Evolutionary conservation across 2,797 vertebrate species (phyloP).

Genomic region (Ibycter americanus): DNA sequence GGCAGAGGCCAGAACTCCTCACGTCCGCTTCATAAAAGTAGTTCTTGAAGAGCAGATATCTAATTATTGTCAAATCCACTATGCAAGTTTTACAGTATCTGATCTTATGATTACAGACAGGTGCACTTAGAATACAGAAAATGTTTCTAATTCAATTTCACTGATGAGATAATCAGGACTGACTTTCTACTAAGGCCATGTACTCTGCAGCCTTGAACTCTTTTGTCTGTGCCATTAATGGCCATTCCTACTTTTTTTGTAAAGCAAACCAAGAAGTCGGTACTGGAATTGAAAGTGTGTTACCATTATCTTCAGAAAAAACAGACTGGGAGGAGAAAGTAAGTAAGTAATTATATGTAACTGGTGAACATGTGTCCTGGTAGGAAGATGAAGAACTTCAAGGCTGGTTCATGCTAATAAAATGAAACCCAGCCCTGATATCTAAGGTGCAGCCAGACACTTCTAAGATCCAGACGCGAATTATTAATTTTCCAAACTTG

Average conservation of each 20-base stretch:
- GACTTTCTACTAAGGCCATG: background rate
- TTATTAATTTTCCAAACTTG: background rate
- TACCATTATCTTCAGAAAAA: background rate
- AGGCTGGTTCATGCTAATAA: background rate
- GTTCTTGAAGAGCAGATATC: conserved; percentile 11
- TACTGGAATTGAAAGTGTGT: background rate
- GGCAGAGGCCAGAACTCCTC: background rate
- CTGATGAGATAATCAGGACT: conserved; percentile 3
- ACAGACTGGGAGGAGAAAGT: background rate
- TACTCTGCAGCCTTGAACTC: background rate
- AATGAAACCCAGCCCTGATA: background rate
- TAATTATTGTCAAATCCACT: conserved; percentile 57
- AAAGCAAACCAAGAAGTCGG: background rate
- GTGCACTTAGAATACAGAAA: conserved; percentile 39
- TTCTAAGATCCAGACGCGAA: background rate
- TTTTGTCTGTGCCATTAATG: background rate
- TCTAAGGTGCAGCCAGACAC: background rate
- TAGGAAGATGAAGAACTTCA: background rate
- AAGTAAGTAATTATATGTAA: background rate
- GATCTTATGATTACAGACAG: conserved; percentile 33
- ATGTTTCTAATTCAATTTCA: conserved; percentile 37
- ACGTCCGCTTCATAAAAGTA: background rate
- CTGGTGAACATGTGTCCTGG: background rate
- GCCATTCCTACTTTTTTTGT: background rate
- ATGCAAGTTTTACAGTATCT: background rate